Conservation (phyloP, 2,888 invertebrate genomes). For the Hirtodrosophila confusa region DNA sequence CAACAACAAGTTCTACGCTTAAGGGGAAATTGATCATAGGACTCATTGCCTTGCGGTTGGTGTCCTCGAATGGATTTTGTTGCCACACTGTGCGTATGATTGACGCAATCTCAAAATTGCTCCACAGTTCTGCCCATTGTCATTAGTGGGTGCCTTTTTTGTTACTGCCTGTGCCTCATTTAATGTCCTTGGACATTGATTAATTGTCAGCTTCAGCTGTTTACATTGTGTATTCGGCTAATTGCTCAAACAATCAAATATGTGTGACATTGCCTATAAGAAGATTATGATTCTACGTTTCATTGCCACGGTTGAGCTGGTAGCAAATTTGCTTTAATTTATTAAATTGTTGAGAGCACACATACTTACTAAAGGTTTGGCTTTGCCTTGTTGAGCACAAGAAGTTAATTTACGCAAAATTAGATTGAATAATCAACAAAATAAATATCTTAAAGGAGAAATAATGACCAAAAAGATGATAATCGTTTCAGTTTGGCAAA, state of each 20-base stretch:
- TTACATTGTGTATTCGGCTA: constrained; percentile 35
- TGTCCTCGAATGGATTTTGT: constrained; percentile 34
- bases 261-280: constrained; percentile 10
- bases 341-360: no score
- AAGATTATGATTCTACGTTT: constrained; percentile 7
- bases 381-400: no score
- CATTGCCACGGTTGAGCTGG: no score
- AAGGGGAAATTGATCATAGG: constrained; percentile 35
- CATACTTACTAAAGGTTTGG: no score
- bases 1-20: constrained; percentile 6
- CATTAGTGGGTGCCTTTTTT: constrained; percentile 24
- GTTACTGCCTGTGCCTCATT: constrained; percentile 26
- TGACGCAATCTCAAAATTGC: constrained; percentile 51
- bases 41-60: constrained; percentile 20
- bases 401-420: no score
- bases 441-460: no score
- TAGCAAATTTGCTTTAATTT: no score
- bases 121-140: constrained; percentile 5
- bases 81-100: constrained; percentile 68
- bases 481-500: no score
- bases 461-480: no score
- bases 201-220: constrained; percentile 61
- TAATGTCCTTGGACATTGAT: constrained; percentile 65
- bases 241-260: constrained; percentile 44
- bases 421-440: no score